These are phyloP conservation scores for Uria aalge DNA, from an alignment of 2,113 vertebrate species.

Conservation along the genomic window DNA sequence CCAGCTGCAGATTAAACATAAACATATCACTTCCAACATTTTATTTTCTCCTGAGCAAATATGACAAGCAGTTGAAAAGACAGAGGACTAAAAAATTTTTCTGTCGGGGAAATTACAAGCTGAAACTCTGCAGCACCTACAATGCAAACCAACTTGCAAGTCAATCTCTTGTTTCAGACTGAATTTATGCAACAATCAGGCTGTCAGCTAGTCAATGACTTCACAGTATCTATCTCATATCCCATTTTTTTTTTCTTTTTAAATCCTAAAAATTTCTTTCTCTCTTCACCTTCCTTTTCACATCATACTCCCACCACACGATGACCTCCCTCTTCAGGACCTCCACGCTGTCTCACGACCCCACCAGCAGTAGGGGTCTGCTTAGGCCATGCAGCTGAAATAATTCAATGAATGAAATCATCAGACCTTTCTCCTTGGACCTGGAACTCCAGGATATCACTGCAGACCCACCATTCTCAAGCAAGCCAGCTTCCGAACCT, in stretches of 20 bases:
- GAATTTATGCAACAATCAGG: neutral
- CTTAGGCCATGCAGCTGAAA: neutral
- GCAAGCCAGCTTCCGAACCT: neutral
- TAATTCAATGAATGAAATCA: neutral
- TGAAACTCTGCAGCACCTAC: neutral
- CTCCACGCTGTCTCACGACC: fast-evolving
- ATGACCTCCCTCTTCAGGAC: neutral
- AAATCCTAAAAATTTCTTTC: neutral
- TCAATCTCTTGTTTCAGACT: neutral
- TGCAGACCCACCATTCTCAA: neutral
- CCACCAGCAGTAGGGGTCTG: neutral
- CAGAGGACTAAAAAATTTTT: neutral
- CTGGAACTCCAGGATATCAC: neutral
- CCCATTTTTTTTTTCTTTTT: neutral
- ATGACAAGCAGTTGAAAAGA: neutral
- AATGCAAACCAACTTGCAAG: neutral
- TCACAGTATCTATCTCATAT: neutral
- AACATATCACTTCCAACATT: neutral
- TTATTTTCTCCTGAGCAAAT: neutral
- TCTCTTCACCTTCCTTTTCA: neutral
- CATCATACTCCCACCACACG: fast-evolving
- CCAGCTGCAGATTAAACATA: neutral
- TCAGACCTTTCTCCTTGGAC: neutral
- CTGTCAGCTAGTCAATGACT: neutral
- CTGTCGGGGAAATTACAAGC: neutral